Conservation (phyloP, 2,797 vertebrate genomes). For the Aplochiton taeniatus region DNA sequence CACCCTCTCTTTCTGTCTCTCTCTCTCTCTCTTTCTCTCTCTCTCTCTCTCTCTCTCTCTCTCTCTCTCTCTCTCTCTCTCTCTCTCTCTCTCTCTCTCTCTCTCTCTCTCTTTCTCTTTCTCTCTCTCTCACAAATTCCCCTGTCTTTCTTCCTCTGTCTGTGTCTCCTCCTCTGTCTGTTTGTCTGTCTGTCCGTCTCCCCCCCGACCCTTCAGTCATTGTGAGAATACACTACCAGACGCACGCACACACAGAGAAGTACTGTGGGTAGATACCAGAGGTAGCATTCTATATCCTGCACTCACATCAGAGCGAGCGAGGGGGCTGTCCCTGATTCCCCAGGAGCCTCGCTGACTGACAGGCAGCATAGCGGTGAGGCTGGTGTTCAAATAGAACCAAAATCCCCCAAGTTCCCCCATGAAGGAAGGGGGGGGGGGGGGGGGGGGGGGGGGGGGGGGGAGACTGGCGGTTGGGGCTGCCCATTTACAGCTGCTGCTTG, state of each 20-base stretch:
- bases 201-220: no score
- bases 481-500: constrained; percentile 51
- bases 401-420: constrained; percentile 45
- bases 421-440: constrained; percentile 34
- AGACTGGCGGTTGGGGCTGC: constrained; percentile 29
- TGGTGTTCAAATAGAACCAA: constrained; percentile 27
- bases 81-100: no score
- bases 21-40: constrained; percentile 1
- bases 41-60: constrained; percentile 1
- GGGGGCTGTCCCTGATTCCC: constrained; percentile 32
- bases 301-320: constrained; percentile 27
- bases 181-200: constrained; percentile 27
- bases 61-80: no score
- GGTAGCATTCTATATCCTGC: constrained; percentile 63
- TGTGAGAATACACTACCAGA: no score
- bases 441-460: no score
- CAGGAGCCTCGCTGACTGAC: constrained; percentile 42
- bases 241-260: neutral
- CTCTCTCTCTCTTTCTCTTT: neutral
- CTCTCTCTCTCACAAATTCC: neutral
- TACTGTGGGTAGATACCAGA: neutral
- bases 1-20: neutral
- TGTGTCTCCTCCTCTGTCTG: neutral
- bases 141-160: no score
- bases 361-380: constrained; percentile 38